Percentiles rank a stretch among this genome's conserved stretches.
These are phyloP conservation scores for Diplodus sargus DNA, from an alignment of 2,797 vertebrate genomes.

Conservation along the genomic window DNA sequence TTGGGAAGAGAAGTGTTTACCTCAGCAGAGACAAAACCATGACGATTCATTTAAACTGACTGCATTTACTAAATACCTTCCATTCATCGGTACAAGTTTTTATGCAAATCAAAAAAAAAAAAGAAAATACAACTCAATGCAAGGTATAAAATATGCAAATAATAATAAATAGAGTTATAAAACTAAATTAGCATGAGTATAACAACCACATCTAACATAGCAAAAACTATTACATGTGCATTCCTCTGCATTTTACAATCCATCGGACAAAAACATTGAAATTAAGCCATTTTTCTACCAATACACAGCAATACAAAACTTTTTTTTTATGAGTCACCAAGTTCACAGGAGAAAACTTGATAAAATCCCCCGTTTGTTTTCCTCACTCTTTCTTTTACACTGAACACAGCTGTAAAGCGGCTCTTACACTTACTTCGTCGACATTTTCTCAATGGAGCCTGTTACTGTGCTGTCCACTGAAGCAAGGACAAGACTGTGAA, in stretches of 20 bases:
- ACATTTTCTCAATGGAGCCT: constrained; percentile 40
- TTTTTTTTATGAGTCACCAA: neutral
- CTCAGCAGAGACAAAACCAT: neutral
- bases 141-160: neutral
- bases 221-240: neutral
- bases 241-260: too few species aligned
- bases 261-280: neutral
- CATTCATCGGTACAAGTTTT: neutral
- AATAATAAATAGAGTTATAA: neutral
- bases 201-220: neutral
- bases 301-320: neutral
- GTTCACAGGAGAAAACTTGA: neutral
- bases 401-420: constrained; percentile 38
- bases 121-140: neutral
- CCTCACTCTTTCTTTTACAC: neutral
- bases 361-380: neutral
- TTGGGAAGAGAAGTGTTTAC: neutral
- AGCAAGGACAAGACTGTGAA: constrained; percentile 49
- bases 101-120: constrained; percentile 4
- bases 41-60: neutral
- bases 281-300: neutral
- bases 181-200: neutral
- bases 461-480: constrained; percentile 54
- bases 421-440: constrained; percentile 22
- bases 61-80: neutral